These are phyloP conservation scores for Lucilia cuprina DNA, from an alignment of 1,140 invertebrate genomes.

Conservation along the genomic window DNA sequence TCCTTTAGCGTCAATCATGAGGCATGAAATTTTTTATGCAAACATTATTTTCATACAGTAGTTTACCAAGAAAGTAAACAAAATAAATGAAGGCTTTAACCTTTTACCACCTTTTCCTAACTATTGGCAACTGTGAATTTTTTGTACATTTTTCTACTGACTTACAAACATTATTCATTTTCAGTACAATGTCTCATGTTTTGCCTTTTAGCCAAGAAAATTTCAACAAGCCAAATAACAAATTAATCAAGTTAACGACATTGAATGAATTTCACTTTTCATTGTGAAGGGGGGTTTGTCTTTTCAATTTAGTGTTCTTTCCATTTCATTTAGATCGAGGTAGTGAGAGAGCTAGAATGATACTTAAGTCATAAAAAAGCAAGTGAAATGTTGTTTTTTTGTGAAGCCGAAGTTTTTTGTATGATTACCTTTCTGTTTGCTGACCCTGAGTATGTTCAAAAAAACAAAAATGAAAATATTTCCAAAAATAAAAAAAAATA, in stretches of 20 bases:
- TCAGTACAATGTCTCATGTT: not conserved
- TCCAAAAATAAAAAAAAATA: too few relatives aligned
- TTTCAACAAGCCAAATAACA: constrained; percentile 14
- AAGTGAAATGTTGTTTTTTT: not conserved
- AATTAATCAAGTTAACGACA: constrained; percentile 17
- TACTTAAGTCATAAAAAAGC: not conserved
- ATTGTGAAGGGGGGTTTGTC: not conserved
- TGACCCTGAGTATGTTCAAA: not conserved
- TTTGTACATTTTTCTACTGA: not conserved
- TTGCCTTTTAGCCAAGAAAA: not conserved
- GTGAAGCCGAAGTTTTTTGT: not conserved
- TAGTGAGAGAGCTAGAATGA: not conserved
- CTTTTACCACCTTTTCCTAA: not conserved
- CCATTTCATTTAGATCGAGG: not conserved
- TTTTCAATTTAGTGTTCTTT: not conserved
- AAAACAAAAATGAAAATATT: not conserved
- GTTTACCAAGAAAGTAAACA: not conserved
- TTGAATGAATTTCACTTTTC: constrained; percentile 14
- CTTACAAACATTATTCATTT: not conserved
- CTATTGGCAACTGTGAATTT: too few relatives aligned
- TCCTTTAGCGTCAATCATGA: too few relatives aligned
- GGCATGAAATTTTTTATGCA: too few relatives aligned
- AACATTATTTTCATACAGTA: too few relatives aligned
- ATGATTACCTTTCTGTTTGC: not conserved
- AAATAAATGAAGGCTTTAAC: not conserved